phyloP scores from a whole-genome alignment of 1,140 invertebrate species.

The Galleria mellonella region DNA sequence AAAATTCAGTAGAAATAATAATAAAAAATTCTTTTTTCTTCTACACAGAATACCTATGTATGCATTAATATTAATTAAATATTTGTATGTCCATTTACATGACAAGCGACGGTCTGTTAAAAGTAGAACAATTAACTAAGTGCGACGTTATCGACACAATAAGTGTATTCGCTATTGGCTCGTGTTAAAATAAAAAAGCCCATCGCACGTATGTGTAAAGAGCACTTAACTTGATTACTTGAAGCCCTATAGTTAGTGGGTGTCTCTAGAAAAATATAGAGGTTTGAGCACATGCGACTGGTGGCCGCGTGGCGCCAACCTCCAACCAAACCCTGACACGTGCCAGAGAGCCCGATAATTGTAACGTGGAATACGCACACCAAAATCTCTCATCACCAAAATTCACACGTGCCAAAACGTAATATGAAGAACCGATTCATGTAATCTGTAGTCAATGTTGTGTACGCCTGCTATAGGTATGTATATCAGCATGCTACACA shows the following conservation, averaged over 20 bases:
- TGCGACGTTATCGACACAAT: constrained; percentile 44
- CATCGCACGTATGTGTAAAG: constrained; percentile 45
- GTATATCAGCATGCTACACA: too few species aligned
- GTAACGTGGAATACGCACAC: constrained; percentile 21
- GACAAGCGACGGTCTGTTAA: too few species aligned
- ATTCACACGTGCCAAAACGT: too few species aligned
- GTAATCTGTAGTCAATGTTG: too few species aligned
- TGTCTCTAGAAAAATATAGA: constrained; percentile 7
- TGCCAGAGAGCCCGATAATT: constrained; percentile 27
- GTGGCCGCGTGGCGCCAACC: constrained; percentile 15
- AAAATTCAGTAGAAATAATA: too few species aligned
- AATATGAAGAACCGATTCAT: too few species aligned
- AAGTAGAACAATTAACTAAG: constrained; percentile 16
- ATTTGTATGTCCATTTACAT: neutral
- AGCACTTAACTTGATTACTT: constrained; percentile 71
- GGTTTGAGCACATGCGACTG: neutral
- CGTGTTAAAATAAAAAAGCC: constrained; percentile 63
- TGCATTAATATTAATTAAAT: constrained; percentile 7
- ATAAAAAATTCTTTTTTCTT: too few species aligned
- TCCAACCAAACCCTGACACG: constrained; percentile 28
- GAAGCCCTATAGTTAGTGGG: constrained; percentile 33
- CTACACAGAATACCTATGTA: neutral
- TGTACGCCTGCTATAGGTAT: too few species aligned
- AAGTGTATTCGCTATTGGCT: constrained; percentile 29
- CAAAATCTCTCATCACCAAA: neutral